A percentile compares a stretch with the other conserved stretches of the same genome.
phyloP scores from a whole-genome alignment of 2,888 invertebrate genomes.

The Druceiella hillmani region DNA sequence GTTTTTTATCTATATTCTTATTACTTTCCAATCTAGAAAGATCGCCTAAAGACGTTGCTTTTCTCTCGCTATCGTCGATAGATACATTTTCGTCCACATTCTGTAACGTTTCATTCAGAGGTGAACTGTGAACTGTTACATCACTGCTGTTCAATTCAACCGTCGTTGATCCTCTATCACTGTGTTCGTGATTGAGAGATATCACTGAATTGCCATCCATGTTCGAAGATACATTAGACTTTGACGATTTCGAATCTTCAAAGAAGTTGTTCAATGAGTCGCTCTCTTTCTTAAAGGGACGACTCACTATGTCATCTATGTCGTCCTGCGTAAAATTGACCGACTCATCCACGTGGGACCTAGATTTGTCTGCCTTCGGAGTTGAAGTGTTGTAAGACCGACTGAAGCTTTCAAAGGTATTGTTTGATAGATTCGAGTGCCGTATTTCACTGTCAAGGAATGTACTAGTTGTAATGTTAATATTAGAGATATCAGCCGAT shows the following conservation, averaged over 20 bases:
- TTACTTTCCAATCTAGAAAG: conserved; percentile 60
- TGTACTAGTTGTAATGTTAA: conserved; percentile 42
- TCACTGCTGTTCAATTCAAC: conserved; percentile 70
- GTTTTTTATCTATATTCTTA: conserved; percentile 37
- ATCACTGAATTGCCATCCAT: conserved; percentile 42
- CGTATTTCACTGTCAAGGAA: conserved; percentile 43
- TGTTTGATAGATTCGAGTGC: conserved; percentile 38
- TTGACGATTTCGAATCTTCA: conserved; percentile 34
- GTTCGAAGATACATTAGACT: conserved; percentile 46
- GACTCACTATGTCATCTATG: conserved; percentile 50
- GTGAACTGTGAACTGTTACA: conserved; percentile 68
- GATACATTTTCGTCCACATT: conserved; percentile 44
- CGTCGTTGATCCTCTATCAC: conserved; percentile 55
- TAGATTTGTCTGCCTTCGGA: conserved; percentile 42
- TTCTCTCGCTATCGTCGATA: conserved; percentile 58
- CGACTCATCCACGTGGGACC: conserved; percentile 39
- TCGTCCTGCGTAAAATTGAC: conserved; percentile 48
- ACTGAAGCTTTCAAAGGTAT: conserved; percentile 30
- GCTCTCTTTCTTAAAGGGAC: conserved; percentile 44
- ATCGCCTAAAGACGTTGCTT: conserved; percentile 76
- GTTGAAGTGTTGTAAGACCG: conserved; percentile 44
- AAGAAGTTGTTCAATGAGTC: conserved; percentile 47
- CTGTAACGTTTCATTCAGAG: conserved; percentile 51
- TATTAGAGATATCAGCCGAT: conserved; percentile 30
- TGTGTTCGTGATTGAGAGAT: conserved; percentile 45